Percentiles rank a stretch among this genome's conserved stretches.
phyloP scores from a whole-genome alignment of 2,113 vertebrate species.

The Rhynchopsitta pachyrhyncha region DNA sequence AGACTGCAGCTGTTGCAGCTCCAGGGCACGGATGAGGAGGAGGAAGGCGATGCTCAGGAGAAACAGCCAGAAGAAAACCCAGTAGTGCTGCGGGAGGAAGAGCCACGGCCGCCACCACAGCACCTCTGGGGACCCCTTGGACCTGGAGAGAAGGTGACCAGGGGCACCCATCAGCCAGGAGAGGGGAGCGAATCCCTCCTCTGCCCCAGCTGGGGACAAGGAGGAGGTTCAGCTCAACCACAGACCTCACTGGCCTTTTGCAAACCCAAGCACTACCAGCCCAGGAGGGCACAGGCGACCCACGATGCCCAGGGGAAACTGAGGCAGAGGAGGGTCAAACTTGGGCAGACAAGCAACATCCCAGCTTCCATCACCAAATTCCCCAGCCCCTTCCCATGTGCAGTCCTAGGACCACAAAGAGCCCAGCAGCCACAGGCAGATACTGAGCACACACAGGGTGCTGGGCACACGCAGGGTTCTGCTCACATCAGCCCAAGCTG shows the following conservation, averaged over 20 bases:
- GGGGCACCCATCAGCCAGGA: accelerated
- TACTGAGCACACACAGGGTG: background rate
- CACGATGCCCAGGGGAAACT: accelerated
- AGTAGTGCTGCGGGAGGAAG: slow-evolving; percentile 62
- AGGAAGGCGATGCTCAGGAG: slow-evolving; percentile 71
- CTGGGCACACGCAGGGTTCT: background rate
- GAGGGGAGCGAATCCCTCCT: background rate
- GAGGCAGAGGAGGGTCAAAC: background rate
- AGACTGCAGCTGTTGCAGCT: slow-evolving; percentile 49
- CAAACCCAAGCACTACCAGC: background rate
- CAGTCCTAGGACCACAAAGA: background rate
- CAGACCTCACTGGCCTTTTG: background rate
- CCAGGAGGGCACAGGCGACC: accelerated
- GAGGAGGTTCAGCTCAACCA: background rate
- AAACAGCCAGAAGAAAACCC: slow-evolving; percentile 70
- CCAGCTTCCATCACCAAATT: no score
- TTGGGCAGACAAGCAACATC: background rate
- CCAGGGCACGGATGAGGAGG: slow-evolving; percentile 50
- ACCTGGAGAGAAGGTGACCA: slow-evolving; percentile 45
- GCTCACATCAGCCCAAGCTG: slow-evolving; percentile 48
- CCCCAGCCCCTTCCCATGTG: background rate
- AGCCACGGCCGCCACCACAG: slow-evolving; percentile 53
- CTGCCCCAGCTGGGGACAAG: background rate
- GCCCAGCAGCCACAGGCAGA: accelerated
- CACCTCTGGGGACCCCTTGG: background rate